Evolutionary conservation across 2,797 vertebrate species (phyloP), one percentile per base, ranked within the genome.

Genomic region (Macropus fuliginosus): DNA sequence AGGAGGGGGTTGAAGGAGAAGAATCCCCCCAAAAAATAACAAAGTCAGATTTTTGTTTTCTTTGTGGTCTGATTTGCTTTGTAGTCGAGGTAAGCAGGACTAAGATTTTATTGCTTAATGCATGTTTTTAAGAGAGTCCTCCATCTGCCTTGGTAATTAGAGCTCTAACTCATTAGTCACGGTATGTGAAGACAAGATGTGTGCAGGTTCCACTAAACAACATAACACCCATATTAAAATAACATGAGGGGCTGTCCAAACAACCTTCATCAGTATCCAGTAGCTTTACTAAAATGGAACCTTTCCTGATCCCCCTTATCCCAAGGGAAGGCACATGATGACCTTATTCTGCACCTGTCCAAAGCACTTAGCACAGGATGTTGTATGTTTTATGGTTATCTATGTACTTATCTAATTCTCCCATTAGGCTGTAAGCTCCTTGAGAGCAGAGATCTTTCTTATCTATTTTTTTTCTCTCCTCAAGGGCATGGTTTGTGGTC

Each of bases 61-160:
- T 97, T 97, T 94, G 55, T 95, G 94, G 5, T 50, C 50, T 93
- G 91, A 54, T 87, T 55, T 40, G 5, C 94, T 97, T 98, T 93
- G 59, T 2, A 0, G 34, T 56, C 0, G 0, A 96, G 93, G 94
- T 54, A 13, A 50, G 0, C 13, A 81, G 94, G 40, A 87, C 14
- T 93, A 97, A 93, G 96, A 95, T 98, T 97, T 97, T 14, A 1
- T 95, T 93, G 96, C 97, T 97, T 97, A 9, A 54, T 40, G 92
- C 93, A 96, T 95, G 93, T 56, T 13, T 93, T 96, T 93, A 0
- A 56, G 95, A 96, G 4, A 57, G 92, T 62, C 97, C 95, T 97
- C 98, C 97, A 96, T 98, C 98, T 98, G 98, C 98, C 66, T 18
- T 94, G 96, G 92, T 96, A 95, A 96, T 93, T 62, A 56, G 57